Evolutionary conservation across 2,113 vertebrate species (phyloP), one percentile per base, ranked within the genome.

Genomic region (Nycticryphes semicollaris): DNA sequence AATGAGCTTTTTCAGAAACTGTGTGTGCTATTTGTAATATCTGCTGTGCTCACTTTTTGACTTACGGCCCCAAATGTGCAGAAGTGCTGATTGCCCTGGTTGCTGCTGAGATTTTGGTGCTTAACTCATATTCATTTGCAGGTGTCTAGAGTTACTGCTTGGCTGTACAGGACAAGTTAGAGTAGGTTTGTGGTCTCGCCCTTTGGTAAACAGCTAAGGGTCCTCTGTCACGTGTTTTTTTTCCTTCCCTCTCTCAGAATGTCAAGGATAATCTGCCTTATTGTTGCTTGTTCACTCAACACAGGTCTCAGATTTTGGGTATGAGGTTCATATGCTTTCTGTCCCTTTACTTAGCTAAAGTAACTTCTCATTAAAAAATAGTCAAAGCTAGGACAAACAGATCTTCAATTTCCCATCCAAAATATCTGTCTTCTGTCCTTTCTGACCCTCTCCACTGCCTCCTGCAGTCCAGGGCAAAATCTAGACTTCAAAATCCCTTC

Each of bases 181-280:
- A 33, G 30, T 18, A 87, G 17, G 6, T 53, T 89, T 94, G 68
- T 50, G 22, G 33, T 62, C 50, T 53, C 48, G 27, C 18, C 23
- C 13, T 86, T 24, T 69, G 31, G 21, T 74, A 41, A 66, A 12
- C 21, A 62, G 10, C 23, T 35, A 31, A 37, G 4, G 64, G 18
- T 79, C 30, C 18, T 63, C 18, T 76, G 25, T 68, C 24, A 25
- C 13, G 5, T 14, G 31, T 24, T 69, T 83, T 59, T 56, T 21
- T 6, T 27, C 20, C 0, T 45, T 68, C 8, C 12, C 18, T 2
- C 0, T 7, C 2, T 3, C 0, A 4, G 48, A 59, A 37, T 31
- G 21, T 28, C 39, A 75, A 57, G 45, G 7, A 22, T 57, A 50
- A 25, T 70, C 45, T 66, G 19, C 45, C 13, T 66, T 75, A n/a